Conservation (phyloP, 1,140 invertebrate species). For the Bemisia tabaci region DNA sequence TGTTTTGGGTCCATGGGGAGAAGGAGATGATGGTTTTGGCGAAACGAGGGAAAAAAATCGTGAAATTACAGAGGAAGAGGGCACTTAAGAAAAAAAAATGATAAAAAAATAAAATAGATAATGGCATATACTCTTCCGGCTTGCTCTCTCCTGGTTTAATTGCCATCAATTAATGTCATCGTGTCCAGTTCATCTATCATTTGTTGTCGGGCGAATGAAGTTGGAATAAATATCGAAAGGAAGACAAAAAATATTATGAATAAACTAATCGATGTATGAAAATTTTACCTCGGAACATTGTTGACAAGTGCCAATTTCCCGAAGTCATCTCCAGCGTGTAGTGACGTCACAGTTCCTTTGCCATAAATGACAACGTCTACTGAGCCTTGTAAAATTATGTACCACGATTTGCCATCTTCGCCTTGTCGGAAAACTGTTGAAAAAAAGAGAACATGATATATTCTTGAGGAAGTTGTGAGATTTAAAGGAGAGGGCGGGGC, state of each 20-base stretch:
- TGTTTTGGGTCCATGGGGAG: too few relatives aligned
- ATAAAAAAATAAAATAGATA: too few relatives aligned
- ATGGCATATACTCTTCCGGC: too few relatives aligned
- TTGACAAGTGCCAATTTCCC: constrained; percentile 78
- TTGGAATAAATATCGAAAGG: constrained; percentile 1
- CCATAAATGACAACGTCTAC: constrained; percentile 78
- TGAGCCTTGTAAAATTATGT: constrained; percentile 69
- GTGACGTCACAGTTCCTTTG: constrained; percentile 68
- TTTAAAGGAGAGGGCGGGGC: background rate
- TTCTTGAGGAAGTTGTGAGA: background rate
- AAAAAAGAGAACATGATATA: constrained; percentile 13
- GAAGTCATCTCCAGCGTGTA: constrained; percentile 79
- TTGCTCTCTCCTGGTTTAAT: too few relatives aligned
- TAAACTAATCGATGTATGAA: background rate
- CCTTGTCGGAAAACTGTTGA: constrained; percentile 74
- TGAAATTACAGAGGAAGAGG: too few relatives aligned
- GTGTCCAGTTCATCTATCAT: too few relatives aligned
- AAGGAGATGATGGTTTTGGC: too few relatives aligned
- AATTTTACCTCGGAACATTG: constrained; percentile 61
- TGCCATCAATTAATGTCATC: too few relatives aligned
- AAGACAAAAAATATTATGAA: constrained; percentile 3
- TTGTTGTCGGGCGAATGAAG: too few relatives aligned
- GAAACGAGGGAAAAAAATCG: too few relatives aligned
- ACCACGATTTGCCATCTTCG: constrained; percentile 79
- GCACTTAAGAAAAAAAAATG: too few relatives aligned